Base-by-base conservation (phyloP, 2,797 vertebrate species). In the Neomorphus geoffroyi region DNA sequence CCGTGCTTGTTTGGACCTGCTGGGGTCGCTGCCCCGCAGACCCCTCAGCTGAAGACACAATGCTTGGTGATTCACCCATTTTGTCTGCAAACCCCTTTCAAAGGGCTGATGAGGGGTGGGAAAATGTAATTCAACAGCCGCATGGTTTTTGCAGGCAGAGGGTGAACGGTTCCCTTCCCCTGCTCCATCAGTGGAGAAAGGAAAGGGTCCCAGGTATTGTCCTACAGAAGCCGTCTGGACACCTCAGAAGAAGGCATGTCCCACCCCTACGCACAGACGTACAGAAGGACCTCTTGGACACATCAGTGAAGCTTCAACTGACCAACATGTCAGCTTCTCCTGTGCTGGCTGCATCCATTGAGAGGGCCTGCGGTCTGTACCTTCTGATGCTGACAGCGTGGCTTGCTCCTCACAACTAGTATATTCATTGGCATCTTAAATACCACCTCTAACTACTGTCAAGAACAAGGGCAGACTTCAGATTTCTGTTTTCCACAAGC, bases 321-420 rank as follows among this genome's bases (percentile, higher is more conserved):
- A 62, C 28, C 62, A 56, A n/a, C 7, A 15, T 3, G 15, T n/a
- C 73, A 61, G 0, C 30, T 70, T 45, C 41, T 57, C 58, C 84
- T 48, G 51, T 0, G 0, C 35, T 39, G 24, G 27, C 2, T 3
- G 0, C 23, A 24, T 74, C 27, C 72, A 53, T 35, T 0, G 2
- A 19, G 30, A 83, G 33, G 0, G 0, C 87, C 65, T 27, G 23
- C 19, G 39, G 33, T 13, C 73, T 69, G 56, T 7, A 43, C 41
- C 50, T 70, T 28, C 78, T 3, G 7, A n/a, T 24, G 65, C 81
- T 0, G 0, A 50, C 30, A 56, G 60, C 1, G 0, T 4, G 23
- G 56, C 37, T 54, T 32, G 61, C 79, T 91, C 61, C 35, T 51
- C 80, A 45, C 67, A 41, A 19, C 32, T 35, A 37, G 10, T 28